These are phyloP conservation scores for Coecobrya sp. DNA, from an alignment of 2,888 invertebrate genomes.

Conservation along the genomic window DNA sequence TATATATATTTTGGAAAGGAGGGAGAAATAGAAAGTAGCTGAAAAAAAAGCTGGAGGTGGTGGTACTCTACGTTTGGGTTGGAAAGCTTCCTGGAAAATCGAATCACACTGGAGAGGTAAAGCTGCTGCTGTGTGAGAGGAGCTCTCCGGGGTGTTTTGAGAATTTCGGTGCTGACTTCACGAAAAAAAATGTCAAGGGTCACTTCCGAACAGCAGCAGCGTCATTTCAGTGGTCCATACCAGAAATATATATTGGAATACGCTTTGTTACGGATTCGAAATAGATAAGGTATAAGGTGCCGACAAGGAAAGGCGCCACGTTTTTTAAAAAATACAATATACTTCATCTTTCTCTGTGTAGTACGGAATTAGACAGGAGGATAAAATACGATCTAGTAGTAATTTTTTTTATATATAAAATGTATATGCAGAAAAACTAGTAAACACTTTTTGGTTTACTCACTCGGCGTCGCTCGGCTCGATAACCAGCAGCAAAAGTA, in stretches of 20 bases:
- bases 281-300: background rate
- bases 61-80: background rate
- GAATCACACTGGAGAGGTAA: background rate
- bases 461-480: constrained; percentile 73
- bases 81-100: constrained; percentile 26
- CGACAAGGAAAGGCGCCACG: constrained; percentile 12
- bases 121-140: background rate
- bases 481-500: too few relatives aligned
- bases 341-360: too few relatives aligned
- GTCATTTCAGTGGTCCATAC: too few relatives aligned
- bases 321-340: background rate
- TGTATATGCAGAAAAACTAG: background rate
- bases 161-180: background rate
- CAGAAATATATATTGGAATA: too few relatives aligned
- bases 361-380: background rate
- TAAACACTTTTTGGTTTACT: constrained; percentile 58
- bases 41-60: background rate
- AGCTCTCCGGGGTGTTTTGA: background rate
- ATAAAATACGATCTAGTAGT: background rate
- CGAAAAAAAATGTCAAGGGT: constrained; percentile 13
- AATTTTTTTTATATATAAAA: too few relatives aligned
- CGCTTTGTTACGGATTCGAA: background rate
- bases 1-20: background rate
- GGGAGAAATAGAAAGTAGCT: background rate
- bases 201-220: background rate